Evolutionary conservation across 1,140 invertebrate species (phyloP), one percentile per base, ranked within the genome.

Genomic region (Pristionchus pacificus): DNA sequence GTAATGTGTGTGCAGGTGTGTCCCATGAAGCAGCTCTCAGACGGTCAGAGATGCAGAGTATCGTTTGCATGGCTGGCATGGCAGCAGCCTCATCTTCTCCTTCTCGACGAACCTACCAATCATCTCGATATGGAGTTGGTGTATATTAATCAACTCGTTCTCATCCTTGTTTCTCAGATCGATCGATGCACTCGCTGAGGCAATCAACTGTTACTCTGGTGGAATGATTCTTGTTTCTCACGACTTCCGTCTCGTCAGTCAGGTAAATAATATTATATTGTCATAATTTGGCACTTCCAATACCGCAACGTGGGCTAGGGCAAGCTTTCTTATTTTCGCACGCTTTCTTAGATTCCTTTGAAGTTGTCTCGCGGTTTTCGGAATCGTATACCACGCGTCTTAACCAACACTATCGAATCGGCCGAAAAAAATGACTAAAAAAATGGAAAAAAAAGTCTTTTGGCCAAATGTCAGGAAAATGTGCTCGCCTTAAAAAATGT

Each of bases 41-140:
- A 99, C 86, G 97, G 97, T 38, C 97, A 99, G 86, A 87, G 95
- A 67, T 98, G 97, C 86, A 90, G 97, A 75, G 94, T 99, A 0
- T 95, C 97, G 32, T 99, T 99, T 87, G 95, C 96, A 2, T 98
- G 92, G 91, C 86, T 95, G 62, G 92, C 93, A 0, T 94, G 92
- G 91, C 92, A 96, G 86, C 90, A 89, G 30, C 95, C 95, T 2
- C 95, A 98, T 87, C 86, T 98, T 68, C 86, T 98, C 57, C 86
- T 98, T 3, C 87, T 98, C 30, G 95, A 98, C 85, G 95, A 98
- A 89, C 96, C 95, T 77, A 98, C 95, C 28, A 98, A 98, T 89
- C 95, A 98, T 84, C 89, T 98, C 84, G 96, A 98, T 83, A 97
- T 98, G 90, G 96, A 99, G 86, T 97, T 49, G 38, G 38, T 49